phyloP scores from a whole-genome alignment of 2,113 vertebrate species.

The Trematomus loennbergii region DNA sequence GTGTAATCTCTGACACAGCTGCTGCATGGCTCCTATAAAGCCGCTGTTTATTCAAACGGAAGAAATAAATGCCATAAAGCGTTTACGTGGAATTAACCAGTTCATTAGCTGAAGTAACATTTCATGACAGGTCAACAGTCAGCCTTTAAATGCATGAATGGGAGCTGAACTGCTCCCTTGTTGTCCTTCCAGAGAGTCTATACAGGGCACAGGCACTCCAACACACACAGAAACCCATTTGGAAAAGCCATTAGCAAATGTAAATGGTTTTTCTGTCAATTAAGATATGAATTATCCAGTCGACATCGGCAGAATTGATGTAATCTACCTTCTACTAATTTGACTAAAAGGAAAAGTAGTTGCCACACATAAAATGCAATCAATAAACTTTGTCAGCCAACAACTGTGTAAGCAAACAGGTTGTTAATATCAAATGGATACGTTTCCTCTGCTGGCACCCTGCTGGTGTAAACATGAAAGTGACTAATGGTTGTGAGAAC shows the following conservation, averaged over 20 bases:
- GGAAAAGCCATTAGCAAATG: slow-evolving; percentile 75
- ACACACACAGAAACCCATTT: slow-evolving; percentile 64
- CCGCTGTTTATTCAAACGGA: slow-evolving; percentile 50
- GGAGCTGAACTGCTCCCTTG: slow-evolving; percentile 25
- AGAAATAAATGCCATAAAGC: slow-evolving; percentile 46
- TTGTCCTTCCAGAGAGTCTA: slow-evolving; percentile 17
- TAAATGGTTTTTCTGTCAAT: slow-evolving; percentile 81
- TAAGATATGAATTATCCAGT: slow-evolving; percentile 78
- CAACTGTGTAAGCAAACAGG: slow-evolving; percentile 64
- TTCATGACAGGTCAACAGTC: slow-evolving; percentile 61
- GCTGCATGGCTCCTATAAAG: slow-evolving; percentile 46
- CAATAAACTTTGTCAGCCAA: slow-evolving; percentile 74
- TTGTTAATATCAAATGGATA: slow-evolving; percentile 62
- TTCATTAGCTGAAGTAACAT: slow-evolving; percentile 69
- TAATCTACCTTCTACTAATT: slow-evolving; percentile 76
- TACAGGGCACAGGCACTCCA: slow-evolving; percentile 11
- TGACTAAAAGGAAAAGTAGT: slow-evolving; percentile 78
- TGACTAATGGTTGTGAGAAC: slow-evolving; percentile 53
- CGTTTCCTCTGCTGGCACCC: slow-evolving; percentile 35
- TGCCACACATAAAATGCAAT: slow-evolving; percentile 72
- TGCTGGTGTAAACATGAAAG: slow-evolving; percentile 52
- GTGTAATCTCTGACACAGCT: slow-evolving; percentile 34
- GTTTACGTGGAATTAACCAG: slow-evolving; percentile 62
- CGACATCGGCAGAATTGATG: slow-evolving; percentile 69
- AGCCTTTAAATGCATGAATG: slow-evolving; percentile 52